Percentiles rank a stretch among this genome's conserved stretches.
Evolutionary conservation across 2,888 invertebrate genomes (phyloP).

Genomic region (Margaritifera margaritifera): DNA sequence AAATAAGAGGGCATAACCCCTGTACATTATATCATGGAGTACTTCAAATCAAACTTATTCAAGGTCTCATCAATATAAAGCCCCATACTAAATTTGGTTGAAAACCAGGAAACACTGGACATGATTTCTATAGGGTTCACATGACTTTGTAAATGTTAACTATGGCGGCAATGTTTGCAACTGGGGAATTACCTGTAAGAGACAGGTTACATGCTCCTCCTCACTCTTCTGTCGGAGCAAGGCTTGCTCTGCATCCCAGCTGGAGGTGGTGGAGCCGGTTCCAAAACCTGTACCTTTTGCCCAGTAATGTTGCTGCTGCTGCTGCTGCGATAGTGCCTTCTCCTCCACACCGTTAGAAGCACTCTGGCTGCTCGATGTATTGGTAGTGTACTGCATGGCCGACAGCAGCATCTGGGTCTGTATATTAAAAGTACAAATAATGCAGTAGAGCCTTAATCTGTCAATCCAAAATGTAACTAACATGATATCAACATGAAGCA

Average conservation of each 20-base stretch:
- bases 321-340: slow-evolving; percentile 56
- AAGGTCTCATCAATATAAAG: no score
- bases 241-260: slow-evolving; percentile 98
- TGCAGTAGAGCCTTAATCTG: neutral
- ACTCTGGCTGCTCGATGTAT: slow-evolving; percentile 46
- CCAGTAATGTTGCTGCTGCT: slow-evolving; percentile 78
- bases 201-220: slow-evolving; percentile 93
- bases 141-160: neutral
- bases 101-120: neutral
- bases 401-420: slow-evolving; percentile 63
- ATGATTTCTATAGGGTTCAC: neutral
- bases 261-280: slow-evolving; percentile 94
- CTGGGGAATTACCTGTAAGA: slow-evolving; percentile 75
- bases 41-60: no score
- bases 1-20: no score
- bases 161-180: no score
- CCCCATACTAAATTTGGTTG: neutral
- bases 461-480: neutral
- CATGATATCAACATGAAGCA: no score
- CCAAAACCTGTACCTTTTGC: slow-evolving; percentile 98
- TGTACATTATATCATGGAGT: no score
- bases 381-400: slow-evolving; percentile 62
- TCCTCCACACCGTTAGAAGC: slow-evolving; percentile 58
- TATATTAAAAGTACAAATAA: slow-evolving; percentile 5
- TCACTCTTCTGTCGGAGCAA: slow-evolving; percentile 89